A percentile compares a stretch with the other conserved stretches of the same genome.
Evolutionary conservation across 2,797 vertebrate species (phyloP).

Genomic region (Dipus sagitta): DNA sequence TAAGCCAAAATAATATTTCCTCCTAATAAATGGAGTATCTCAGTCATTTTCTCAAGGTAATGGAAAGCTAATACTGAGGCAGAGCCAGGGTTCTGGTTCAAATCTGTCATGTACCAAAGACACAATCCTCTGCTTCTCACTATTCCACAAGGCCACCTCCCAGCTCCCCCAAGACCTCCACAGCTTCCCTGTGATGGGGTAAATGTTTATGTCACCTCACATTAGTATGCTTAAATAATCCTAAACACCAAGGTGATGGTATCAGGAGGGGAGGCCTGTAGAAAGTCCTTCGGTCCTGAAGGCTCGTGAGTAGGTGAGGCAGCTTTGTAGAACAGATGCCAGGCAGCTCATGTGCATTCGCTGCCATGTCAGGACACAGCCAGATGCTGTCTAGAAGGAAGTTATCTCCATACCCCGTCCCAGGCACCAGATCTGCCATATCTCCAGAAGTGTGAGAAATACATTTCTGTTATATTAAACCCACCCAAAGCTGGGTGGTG

Average conservation of each 20-base stretch:
- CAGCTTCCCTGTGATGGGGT: not conserved
- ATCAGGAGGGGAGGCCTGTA: not conserved
- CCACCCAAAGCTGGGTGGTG: not conserved
- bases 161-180: not conserved
- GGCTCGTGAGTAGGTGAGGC: not conserved
- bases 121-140: not conserved
- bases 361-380: not conserved
- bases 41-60: not conserved
- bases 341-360: no score
- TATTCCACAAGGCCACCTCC: not conserved
- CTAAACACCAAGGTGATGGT: not conserved
- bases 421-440: not conserved
- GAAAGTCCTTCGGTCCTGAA: not conserved
- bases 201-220: not conserved
- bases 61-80: not conserved
- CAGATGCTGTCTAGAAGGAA: not conserved
- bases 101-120: not conserved
- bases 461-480: constrained; percentile 10
- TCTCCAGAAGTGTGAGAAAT: not conserved
- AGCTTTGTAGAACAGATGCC: not conserved
- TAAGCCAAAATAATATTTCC: not conserved
- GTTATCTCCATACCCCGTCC: no score
- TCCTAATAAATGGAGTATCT: not conserved
- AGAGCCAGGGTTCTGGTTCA: not conserved
- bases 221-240: not conserved